Conservation (phyloP, 2,888 invertebrate genomes). For the Rotaria socialis region DNA sequence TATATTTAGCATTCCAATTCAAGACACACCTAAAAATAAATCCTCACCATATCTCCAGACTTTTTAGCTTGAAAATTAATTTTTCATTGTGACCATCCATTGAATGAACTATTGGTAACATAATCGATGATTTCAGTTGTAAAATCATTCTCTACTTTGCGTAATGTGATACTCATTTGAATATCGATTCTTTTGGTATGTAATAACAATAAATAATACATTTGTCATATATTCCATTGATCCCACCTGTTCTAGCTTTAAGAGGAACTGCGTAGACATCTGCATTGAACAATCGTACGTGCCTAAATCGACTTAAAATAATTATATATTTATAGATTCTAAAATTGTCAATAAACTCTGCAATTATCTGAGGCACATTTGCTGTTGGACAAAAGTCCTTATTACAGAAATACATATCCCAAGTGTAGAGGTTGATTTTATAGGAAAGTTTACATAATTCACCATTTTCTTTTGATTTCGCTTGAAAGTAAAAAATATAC, state of each 20-base stretch:
- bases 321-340: too few relatives aligned
- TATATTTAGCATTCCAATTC: too few relatives aligned
- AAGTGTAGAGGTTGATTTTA: neutral
- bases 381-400: neutral
- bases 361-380: neutral
- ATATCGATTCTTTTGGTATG: neutral
- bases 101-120: neutral
- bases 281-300: too few relatives aligned
- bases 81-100: neutral
- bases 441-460: neutral
- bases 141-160: neutral
- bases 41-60: neutral
- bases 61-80: neutral
- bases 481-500: neutral
- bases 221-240: neutral
- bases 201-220: neutral
- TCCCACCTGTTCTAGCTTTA: neutral
- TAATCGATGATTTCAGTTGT: neutral
- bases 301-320: too few relatives aligned
- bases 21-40: too few relatives aligned
- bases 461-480: neutral
- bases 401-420: neutral
- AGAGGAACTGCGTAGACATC: too few relatives aligned
- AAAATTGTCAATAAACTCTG: too few relatives aligned
- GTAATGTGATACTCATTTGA: neutral